Evolutionary conservation across 2,797 vertebrate species (phyloP).

Genomic region (Acestrorhynchus altus): DNA sequence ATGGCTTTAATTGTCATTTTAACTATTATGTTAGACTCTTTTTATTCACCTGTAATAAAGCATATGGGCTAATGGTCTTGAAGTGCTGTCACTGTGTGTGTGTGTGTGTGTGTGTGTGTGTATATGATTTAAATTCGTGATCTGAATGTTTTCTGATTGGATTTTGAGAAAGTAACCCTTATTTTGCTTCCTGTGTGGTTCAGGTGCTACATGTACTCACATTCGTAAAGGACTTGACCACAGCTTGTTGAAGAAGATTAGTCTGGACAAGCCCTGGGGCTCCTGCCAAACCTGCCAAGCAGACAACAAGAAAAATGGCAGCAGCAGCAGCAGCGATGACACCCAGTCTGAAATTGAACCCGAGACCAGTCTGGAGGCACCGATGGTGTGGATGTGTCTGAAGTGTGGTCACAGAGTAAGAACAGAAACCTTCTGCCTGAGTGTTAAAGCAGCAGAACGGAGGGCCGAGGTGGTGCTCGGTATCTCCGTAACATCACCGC

Average conservation of each 20-base stretch:
- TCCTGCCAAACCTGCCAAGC: slow-evolving; percentile 86
- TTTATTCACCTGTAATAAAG: no score
- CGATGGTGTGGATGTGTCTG: slow-evolving; percentile 89
- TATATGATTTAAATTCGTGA: no score
- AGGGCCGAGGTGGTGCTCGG: slow-evolving; percentile 56
- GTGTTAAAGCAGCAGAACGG: not conserved
- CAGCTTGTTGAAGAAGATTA: slow-evolving; percentile 82
- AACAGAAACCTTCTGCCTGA: not conserved
- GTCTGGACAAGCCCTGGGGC: slow-evolving; percentile 77
- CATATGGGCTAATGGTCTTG: no score
- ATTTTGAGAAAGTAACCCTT: no score
- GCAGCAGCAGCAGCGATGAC: slow-evolving; percentile 54
- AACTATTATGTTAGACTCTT: no score
- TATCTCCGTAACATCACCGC: no score
- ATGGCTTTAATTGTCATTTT: no score
- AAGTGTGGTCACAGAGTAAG: slow-evolving; percentile 95
- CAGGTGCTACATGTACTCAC: slow-evolving; percentile 86
- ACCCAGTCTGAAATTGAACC: slow-evolving; percentile 59
- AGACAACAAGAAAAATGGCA: slow-evolving; percentile 69
- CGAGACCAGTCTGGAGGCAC: slow-evolving; percentile 75
- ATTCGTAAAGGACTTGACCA: slow-evolving; percentile 89
- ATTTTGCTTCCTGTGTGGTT: not conserved
- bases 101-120: no score
- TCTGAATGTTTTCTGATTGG: no score
- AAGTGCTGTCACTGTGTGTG: slow-evolving; percentile 95